Conservation (phyloP, 2,797 vertebrate genomes). For the Enteromius argenteus region DNA sequence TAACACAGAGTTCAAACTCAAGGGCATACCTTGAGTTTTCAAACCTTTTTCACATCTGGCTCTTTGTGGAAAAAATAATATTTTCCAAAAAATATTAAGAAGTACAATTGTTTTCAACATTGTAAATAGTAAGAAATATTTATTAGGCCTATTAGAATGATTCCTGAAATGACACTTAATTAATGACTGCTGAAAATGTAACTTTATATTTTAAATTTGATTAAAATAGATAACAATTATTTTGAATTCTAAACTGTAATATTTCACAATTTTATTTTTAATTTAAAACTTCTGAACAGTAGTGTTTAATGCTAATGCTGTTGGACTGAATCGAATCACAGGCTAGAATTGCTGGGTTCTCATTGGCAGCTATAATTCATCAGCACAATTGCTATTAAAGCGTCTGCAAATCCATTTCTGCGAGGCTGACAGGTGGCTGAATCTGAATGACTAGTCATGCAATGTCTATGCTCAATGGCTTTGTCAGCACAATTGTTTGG, state of each 20-base stretch:
- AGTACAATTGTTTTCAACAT: neutral
- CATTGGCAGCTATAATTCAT: neutral
- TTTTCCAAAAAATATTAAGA: neutral
- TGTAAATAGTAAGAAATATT: neutral
- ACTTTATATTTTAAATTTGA: neutral
- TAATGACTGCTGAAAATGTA: neutral
- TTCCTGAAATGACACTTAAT: neutral
- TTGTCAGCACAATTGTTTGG: constrained; percentile 26
- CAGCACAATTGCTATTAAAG: neutral
- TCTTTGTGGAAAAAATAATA: neutral
- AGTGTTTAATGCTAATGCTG: neutral
- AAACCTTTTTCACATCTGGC: neutral
- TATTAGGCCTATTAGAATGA: neutral
- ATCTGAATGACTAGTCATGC: neutral
- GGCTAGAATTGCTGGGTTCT: neutral
- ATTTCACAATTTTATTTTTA: neutral
- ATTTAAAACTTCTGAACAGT: neutral
- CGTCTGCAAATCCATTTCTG: neutral
- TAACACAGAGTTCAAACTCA: neutral
- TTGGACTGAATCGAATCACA: neutral
- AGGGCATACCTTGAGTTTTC: neutral
- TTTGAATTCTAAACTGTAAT: neutral
- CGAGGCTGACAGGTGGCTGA: constrained; percentile 1
- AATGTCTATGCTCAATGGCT: constrained; percentile 4
- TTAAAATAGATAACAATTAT: neutral